Percentiles rank a stretch among this genome's conserved stretches.
Conservation (phyloP, 2,113 vertebrate species). For the Emydocephalus ijimae region DNA sequence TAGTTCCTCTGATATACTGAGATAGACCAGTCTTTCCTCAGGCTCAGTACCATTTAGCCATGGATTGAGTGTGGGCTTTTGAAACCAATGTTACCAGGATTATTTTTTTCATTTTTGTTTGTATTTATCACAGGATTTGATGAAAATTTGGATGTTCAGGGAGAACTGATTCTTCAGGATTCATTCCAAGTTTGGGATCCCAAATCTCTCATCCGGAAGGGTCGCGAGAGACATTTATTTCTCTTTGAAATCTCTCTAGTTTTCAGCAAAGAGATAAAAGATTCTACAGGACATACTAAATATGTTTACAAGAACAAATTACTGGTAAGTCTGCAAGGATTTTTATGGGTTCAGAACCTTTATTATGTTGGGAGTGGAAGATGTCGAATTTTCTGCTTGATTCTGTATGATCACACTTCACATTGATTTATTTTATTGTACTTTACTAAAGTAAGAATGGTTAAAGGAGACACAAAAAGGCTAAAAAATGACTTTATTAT, state of each 20-base stretch:
- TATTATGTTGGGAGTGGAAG: background rate
- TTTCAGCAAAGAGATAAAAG: slow-evolving; percentile 98
- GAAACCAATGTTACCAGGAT: background rate
- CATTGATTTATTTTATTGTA: background rate
- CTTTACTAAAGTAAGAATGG: background rate
- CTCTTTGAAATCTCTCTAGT: slow-evolving; percentile 97
- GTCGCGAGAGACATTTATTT: slow-evolving; percentile 94
- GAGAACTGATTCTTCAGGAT: slow-evolving; percentile 96
- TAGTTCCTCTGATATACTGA: background rate
- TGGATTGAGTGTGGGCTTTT: background rate
- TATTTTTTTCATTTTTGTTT: slow-evolving; percentile 46
- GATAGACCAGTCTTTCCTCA: background rate
- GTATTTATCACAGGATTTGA: slow-evolving; percentile 82
- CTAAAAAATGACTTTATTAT: background rate
- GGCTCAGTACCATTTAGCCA: background rate
- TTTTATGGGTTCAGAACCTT: background rate
- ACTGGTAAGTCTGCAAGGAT: slow-evolving; percentile 78
- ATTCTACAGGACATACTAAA: slow-evolving; percentile 95
- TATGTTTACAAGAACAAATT: slow-evolving; percentile 99
- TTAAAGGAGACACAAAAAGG: background rate
- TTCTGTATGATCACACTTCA: background rate
- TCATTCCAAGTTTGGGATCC: slow-evolving; percentile 99
- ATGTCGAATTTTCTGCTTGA: background rate
- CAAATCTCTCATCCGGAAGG: slow-evolving; percentile 96
- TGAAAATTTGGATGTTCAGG: slow-evolving; percentile 95